These are phyloP conservation scores for Oncorhynchus gorbuscha DNA, from an alignment of 2,113 vertebrate genomes.

Conservation along the genomic window DNA sequence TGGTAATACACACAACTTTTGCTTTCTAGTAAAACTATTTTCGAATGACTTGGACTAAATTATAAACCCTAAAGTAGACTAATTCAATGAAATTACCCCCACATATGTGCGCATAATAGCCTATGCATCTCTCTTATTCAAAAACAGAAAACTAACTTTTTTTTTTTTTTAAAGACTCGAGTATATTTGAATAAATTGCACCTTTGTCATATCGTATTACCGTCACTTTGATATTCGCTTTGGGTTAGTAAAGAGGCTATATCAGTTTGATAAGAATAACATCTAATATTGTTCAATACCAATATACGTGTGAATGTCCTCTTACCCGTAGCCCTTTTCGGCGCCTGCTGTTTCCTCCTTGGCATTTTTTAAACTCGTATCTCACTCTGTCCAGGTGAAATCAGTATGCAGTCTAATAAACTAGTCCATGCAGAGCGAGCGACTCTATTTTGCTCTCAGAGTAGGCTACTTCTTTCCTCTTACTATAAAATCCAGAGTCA, in stretches of 20 bases:
- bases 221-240: neutral
- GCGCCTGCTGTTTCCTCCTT: slow-evolving; percentile 98
- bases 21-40: too few species aligned
- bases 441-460: slow-evolving; percentile 45
- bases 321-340: slow-evolving; percentile 98
- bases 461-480: slow-evolving; percentile 51
- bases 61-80: too few species aligned
- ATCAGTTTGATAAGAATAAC: neutral
- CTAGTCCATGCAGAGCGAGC: slow-evolving; percentile 73
- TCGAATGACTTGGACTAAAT: too few species aligned
- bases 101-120: too few species aligned
- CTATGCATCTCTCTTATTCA: too few species aligned
- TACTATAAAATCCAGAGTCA: slow-evolving; percentile 66
- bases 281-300: slow-evolving; percentile 21
- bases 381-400: slow-evolving; percentile 79
- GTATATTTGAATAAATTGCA: too few species aligned
- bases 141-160: too few species aligned
- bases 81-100: too few species aligned
- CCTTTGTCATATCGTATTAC: neutral
- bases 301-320: slow-evolving; percentile 47
- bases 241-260: neutral
- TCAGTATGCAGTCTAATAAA: slow-evolving; percentile 73
- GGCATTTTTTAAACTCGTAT: slow-evolving; percentile 88
- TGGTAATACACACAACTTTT: neutral
- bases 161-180: too few species aligned